A percentile compares a stretch with the other conserved stretches of the same genome.
Evolutionary conservation across 2,113 vertebrate species (phyloP).

Genomic region (Hirundichthys speculiger): DNA sequence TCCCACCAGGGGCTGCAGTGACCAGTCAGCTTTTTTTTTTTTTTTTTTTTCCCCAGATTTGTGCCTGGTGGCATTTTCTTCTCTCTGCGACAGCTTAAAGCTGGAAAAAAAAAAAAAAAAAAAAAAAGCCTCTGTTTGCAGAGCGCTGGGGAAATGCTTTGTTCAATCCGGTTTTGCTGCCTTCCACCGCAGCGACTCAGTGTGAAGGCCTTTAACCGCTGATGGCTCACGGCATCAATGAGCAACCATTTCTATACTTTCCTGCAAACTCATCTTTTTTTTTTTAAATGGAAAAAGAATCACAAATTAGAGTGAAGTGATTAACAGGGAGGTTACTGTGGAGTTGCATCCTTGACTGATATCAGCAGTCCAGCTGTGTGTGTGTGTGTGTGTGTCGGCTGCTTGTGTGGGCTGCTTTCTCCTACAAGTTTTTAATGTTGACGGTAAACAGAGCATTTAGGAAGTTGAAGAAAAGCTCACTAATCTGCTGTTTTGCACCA

Average conservation of each 20-base stretch:
- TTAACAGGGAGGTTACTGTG: not conserved
- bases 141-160: slow-evolving; percentile 42
- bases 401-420: slow-evolving; percentile 34
- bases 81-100: slow-evolving; percentile 45
- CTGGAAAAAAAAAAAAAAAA: too few relatives aligned
- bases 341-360: not conserved
- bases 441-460: slow-evolving; percentile 28
- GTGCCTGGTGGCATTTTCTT: slow-evolving; percentile 44
- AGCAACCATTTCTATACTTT: too few relatives aligned
- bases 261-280: not conserved
- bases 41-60: slow-evolving; percentile 24
- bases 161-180: slow-evolving; percentile 18
- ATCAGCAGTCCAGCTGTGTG: not conserved
- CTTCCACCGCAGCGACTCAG: not conserved
- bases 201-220: slow-evolving; percentile 1
- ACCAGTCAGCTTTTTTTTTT: slow-evolving; percentile 33
- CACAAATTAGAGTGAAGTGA: not conserved
- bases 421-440: slow-evolving; percentile 23
- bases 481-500: slow-evolving; percentile 38
- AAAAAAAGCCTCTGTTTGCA: slow-evolving; percentile 24
- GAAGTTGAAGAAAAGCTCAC: slow-evolving; percentile 28
- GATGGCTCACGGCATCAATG: not conserved
- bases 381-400: not conserved
- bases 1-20: slow-evolving; percentile 6
- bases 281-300: not conserved